Evolutionary conservation across 92 coral and sea anemone species (phyloP), one percentile per base, ranked within the genome.

Genomic region (Muricea muricata): DNA sequence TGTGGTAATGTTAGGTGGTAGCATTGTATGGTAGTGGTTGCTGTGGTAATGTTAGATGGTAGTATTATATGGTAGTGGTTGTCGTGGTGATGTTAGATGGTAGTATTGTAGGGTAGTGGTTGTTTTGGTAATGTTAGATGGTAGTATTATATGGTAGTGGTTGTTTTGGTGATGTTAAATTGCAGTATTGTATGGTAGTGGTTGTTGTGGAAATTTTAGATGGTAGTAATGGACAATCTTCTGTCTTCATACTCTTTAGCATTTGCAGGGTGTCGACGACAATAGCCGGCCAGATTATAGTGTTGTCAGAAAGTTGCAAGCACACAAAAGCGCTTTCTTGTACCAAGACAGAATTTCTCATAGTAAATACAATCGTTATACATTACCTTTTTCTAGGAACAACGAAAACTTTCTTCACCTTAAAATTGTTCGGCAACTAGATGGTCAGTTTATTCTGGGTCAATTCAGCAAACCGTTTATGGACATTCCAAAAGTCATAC

Each of bases 401-500:
- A 97, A 92, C 87, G 92, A 93, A 55, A 82, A 93, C 63, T 97
- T 88, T 63, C 93, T 97, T 91, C 99, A 97, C 66, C 84, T 97
- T 31, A 94, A 92, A 89, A 97, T 97, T 68, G 94, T 89, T 12
- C 86, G 88, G 42, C 81, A 68, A 48, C 45, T 82, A 21, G 87
- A 92, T 35, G 88, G 91, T 32, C 90, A 84, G 90, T 97, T 88
- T 72, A 95, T 97, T 52, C 83, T 97, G 87, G 99, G 99, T 65
- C 99, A 97, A 82, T 93, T 93, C 79, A 97, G 99, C 90, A 94
- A 94, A 47, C 99, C 99, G 33, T 97, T 94, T 70, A 93, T 94
- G 81, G 87, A 90, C 17, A 94, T 97, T 4, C 99, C 99, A 11
- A 94, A 90, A 70, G 90, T 97, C 80, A 92, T 97, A 39, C 81